A percentile compares a stretch with the other conserved stretches of the same genome.
phyloP scores from a whole-genome alignment of 2,888 invertebrate genomes.

The Boloria euphrosyne region DNA sequence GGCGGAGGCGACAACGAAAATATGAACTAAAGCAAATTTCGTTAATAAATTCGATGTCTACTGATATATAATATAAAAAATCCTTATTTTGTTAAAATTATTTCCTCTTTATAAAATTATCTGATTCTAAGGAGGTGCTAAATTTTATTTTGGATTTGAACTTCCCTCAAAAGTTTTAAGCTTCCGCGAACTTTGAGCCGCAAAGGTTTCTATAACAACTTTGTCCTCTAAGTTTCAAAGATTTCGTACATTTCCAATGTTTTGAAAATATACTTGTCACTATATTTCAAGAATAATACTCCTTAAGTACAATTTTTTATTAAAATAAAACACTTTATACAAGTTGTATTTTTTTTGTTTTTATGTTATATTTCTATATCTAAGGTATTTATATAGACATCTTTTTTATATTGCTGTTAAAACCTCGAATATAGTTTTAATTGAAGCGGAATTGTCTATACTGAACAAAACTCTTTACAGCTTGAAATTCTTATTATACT shows the following conservation, averaged over 20 bases:
- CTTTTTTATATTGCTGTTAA: conserved; percentile 2
- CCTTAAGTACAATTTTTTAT: conserved; percentile 1
- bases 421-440: conserved; percentile 8
- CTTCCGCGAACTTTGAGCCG: background rate
- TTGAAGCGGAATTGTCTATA: conserved; percentile 11
- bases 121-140: conserved; percentile 12
- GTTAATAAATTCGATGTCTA: conserved; percentile 2
- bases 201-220: background rate
- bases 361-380: background rate
- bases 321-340: background rate
- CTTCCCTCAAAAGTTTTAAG: conserved; percentile 10
- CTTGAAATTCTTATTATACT: background rate
- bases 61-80: background rate
- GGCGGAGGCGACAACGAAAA: background rate
- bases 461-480: conserved; percentile 3
- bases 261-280: background rate
- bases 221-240: background rate
- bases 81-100: background rate
- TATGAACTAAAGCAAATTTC: background rate
- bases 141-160: conserved; percentile 16
- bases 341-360: background rate
- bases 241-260: conserved; percentile 1
- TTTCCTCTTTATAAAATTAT: conserved; percentile 9
- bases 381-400: conserved; percentile 3
- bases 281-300: background rate